phyloP scores from a whole-genome alignment of 1,140 invertebrate species.

The Drosophila ironensis region DNA sequence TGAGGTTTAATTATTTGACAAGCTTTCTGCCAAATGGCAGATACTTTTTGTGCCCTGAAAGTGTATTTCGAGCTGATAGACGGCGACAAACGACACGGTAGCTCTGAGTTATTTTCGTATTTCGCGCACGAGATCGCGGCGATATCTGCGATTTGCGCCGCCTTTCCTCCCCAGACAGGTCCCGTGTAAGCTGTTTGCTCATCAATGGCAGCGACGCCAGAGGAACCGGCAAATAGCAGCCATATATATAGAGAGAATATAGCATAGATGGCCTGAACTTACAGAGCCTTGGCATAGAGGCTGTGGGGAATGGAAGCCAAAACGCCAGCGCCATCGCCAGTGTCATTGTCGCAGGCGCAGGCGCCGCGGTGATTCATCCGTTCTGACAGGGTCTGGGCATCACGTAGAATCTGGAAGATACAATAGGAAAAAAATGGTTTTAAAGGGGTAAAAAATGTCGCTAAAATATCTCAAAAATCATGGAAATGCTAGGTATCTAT shows the following conservation, averaged over 20 bases:
- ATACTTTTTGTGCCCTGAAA: neutral
- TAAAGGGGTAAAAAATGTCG: neutral
- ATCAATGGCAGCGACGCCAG: constrained; percentile 64
- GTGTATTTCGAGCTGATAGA: constrained; percentile 38
- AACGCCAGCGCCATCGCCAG: constrained; percentile 98
- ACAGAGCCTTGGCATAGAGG: constrained; percentile 92
- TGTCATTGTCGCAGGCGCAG: constrained; percentile 99
- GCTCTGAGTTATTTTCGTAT: constrained; percentile 53
- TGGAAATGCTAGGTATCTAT: no score
- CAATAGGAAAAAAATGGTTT: neutral
- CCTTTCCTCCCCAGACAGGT: constrained; percentile 5
- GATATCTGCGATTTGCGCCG: constrained; percentile 33
- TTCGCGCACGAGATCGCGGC: constrained; percentile 69
- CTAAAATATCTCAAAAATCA: neutral
- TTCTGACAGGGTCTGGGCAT: constrained; percentile 95
- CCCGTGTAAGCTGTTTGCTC: constrained; percentile 48
- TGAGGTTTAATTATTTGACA: neutral
- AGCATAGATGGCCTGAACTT: constrained; percentile 83
- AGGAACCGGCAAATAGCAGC: constrained; percentile 30
- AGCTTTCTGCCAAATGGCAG: neutral
- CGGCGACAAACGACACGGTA: constrained; percentile 32
- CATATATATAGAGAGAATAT: neutral
- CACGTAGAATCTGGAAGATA: constrained; percentile 92
- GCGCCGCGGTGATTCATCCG: constrained; percentile 99
- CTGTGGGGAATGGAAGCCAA: constrained; percentile 97